A percentile compares a stretch with the other conserved stretches of the same genome.
phyloP scores from a whole-genome alignment of 2,113 vertebrate species.

The Sinocyclocheilus grahami region DNA sequence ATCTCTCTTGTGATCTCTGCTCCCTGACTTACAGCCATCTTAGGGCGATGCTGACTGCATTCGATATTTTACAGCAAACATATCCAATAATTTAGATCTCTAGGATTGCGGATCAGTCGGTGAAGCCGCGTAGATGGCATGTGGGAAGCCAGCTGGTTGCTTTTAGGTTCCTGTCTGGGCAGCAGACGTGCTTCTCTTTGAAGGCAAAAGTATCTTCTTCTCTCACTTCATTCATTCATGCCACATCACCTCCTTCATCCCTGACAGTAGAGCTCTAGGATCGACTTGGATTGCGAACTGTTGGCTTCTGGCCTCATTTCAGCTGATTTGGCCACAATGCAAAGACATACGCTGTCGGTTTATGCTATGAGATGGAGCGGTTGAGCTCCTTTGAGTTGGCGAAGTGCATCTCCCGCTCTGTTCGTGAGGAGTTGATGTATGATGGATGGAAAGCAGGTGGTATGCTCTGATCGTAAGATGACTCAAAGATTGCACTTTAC shows the following conservation, averaged over 20 bases:
- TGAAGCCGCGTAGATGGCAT: slow-evolving; percentile 8
- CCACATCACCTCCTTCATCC: not conserved
- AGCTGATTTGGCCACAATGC: not conserved
- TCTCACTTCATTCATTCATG: slow-evolving; percentile 22
- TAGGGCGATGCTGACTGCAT: slow-evolving; percentile 38
- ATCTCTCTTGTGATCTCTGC: slow-evolving; percentile 50
- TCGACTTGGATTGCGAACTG: not conserved
- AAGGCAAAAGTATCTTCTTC: slow-evolving; percentile 32
- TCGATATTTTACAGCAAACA: slow-evolving; percentile 48
- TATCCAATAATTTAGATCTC: slow-evolving; percentile 51
- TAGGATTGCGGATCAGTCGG: slow-evolving; percentile 39
- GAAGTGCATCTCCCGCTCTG: not conserved
- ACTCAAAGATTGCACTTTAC: not conserved
- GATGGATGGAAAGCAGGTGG: not conserved
- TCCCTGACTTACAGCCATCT: slow-evolving; percentile 47
- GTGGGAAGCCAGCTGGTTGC: slow-evolving; percentile 28
- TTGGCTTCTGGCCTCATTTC: not conserved
- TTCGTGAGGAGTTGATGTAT: not conserved
- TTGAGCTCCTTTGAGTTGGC: not conserved
- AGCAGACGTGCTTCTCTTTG: slow-evolving; percentile 26
- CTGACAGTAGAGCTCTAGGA: slow-evolving; percentile 8
- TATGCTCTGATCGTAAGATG: not conserved
- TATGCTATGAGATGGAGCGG: not conserved
- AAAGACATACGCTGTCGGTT: not conserved
- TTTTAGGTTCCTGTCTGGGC: slow-evolving; percentile 39